phyloP scores from a whole-genome alignment of 2,888 invertebrate species.

The Tigriopus californicus region DNA sequence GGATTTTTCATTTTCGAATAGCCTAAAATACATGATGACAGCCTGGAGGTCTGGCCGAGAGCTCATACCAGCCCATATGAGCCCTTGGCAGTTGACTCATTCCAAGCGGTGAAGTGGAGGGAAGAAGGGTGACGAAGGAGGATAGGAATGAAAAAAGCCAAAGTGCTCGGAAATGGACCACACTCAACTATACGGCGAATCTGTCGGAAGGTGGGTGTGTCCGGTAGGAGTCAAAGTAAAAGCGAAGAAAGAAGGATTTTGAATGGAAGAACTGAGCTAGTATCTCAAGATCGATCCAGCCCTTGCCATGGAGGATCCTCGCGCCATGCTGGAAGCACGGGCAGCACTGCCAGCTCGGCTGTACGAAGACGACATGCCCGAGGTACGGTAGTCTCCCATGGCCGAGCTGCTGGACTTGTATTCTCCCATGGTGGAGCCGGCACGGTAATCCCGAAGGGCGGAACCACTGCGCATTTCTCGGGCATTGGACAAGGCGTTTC shows the following conservation, averaged over 20 bases:
- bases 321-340: neutral
- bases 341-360: constrained; percentile 9
- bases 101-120: too few species aligned
- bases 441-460: neutral
- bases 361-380: neutral
- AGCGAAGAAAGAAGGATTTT: neutral
- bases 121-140: too few species aligned
- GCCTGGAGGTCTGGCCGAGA: too few species aligned
- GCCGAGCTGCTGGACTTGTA: neutral
- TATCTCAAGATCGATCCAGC: constrained; percentile 14
- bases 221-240: neutral
- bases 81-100: too few species aligned
- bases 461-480: neutral
- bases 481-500: neutral
- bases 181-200: neutral
- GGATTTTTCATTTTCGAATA: too few species aligned
- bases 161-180: too few species aligned
- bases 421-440: neutral
- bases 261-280: constrained; percentile 3
- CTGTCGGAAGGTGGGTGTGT: neutral
- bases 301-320: constrained; percentile 5
- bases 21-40: too few species aligned
- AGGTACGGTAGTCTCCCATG: neutral
- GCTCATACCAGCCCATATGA: too few species aligned
- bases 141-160: too few species aligned